Conservation (phyloP, 1,140 invertebrate species). For the Pentalonia nigronervosa region DNA sequence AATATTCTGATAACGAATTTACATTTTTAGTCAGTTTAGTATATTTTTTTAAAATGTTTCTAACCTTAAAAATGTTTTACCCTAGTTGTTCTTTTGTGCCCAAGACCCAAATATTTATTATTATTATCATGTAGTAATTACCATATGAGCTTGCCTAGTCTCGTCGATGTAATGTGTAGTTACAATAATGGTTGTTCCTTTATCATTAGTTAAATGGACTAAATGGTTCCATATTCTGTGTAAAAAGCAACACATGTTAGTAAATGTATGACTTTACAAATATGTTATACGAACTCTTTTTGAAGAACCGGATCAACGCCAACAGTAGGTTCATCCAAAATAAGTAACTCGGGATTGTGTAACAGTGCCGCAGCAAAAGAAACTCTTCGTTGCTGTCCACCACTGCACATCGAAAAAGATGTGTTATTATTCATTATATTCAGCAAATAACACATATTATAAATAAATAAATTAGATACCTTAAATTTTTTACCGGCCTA, state of each 20-base stretch:
- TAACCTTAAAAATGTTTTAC: too few species aligned
- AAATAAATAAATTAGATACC: slow-evolving; percentile 66
- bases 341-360: slow-evolving; percentile 86
- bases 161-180: slow-evolving; percentile 96
- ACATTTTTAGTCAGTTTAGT: too few species aligned
- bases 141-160: slow-evolving; percentile 84
- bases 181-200: slow-evolving; percentile 88
- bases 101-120: not conserved
- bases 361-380: slow-evolving; percentile 87
- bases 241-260: not conserved
- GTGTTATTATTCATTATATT: slow-evolving; percentile 5
- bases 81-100: too few species aligned
- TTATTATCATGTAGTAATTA: slow-evolving; percentile 65
- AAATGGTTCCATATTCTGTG: slow-evolving; percentile 89
- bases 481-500: slow-evolving; percentile 86
- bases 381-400: slow-evolving; percentile 87
- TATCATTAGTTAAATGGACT: slow-evolving; percentile 81
- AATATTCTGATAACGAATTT: too few species aligned
- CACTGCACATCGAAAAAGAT: slow-evolving; percentile 68
- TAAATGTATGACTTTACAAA: not conserved
- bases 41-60: too few species aligned
- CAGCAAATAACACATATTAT: not conserved
- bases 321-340: slow-evolving; percentile 93
- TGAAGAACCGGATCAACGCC: slow-evolving; percentile 89
- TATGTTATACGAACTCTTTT: slow-evolving; percentile 73